Evolutionary conservation across 2,888 invertebrate species (phyloP).

Genomic region (Nineta flava): DNA sequence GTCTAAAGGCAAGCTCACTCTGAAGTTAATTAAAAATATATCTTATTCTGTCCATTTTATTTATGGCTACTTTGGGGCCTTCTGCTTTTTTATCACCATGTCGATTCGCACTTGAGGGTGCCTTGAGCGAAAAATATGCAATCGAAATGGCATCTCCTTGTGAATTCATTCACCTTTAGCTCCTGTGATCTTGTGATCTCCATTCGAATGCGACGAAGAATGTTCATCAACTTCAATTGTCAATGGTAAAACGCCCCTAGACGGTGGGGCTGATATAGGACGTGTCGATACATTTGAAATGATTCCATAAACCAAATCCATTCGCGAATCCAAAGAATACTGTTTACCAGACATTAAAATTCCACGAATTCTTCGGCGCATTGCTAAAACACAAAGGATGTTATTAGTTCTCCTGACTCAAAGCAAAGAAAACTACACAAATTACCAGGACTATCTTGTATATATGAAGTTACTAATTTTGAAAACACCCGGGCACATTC

Average conservation of each 20-base stretch:
- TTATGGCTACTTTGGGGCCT: no score
- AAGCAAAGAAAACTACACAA: no score
- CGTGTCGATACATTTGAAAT: slow-evolving; percentile 28
- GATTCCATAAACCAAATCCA: slow-evolving; percentile 72
- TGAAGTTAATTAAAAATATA: no score
- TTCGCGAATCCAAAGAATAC: slow-evolving; percentile 78
- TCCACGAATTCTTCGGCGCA: slow-evolving; percentile 71
- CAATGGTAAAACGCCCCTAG: slow-evolving; percentile 12
- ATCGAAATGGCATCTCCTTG: no score
- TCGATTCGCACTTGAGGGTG: no score
- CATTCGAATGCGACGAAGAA: background rate
- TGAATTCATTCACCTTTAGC: no score
- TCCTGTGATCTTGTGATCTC: no score
- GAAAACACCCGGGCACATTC: slow-evolving; percentile 58
- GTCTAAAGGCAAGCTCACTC: no score
- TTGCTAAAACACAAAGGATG: slow-evolving; percentile 36
- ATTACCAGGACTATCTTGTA: slow-evolving; percentile 60
- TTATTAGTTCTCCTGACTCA: no score
- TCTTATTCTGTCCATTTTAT: no score
- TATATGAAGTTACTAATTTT: slow-evolving; percentile 43
- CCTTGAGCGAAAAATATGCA: no score
- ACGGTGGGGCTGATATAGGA: slow-evolving; percentile 4
- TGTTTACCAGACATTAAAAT: slow-evolving; percentile 84
- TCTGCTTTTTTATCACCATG: no score
- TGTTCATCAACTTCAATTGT: slow-evolving; percentile 20